Base-by-base conservation (phyloP, 1,140 invertebrate species). In the Globodera ellingtonae region DNA sequence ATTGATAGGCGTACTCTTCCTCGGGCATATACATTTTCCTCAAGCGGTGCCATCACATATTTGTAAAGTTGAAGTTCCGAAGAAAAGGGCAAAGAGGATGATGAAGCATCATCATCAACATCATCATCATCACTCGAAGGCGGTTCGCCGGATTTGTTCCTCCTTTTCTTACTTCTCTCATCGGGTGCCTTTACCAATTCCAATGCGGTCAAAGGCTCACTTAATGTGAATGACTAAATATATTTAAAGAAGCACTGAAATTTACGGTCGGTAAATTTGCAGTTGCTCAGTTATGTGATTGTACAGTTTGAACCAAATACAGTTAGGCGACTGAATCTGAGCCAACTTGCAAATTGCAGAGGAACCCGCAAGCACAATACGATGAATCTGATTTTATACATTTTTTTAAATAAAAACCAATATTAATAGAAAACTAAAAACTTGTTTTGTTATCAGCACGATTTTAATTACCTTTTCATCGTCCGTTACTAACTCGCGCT, bases 291-390 rank as follows among this genome's bases (percentile, higher is more conserved):
- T 79, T 6, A 82, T 83, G 24, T 82, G 24, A 75, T 82, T 82
- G 59, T 44, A 9, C 82, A 82, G 59, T 67, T 82, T 82, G 65
- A 82, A 82, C 81, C 81, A 82, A 56, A 82, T 78, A 66, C 81
- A 77, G 52, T 83, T 82, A 13, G 81, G 81, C n/a, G 81, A 82
- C 15, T 83, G 48, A 24, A 82, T 52, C 59, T 82, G 62, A 9
- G 81, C 70, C 18, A 82, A 47, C 46, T 48, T 67, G 66, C 79
- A 82, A 44, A 82, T 48, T 24, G 81, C 81, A 7, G 50, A 44
- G 13, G 56, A 62, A 52, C 50, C 47, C 18, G 52, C 35, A 10
- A 81, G 71, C 2, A 70, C 44, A 47, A 82, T 82, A 48, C 81
- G 79, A 48, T 82, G 81, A 47, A 82, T 82, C 81, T 82, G 18